Evolutionary conservation across 1,140 invertebrate species (phyloP), one percentile per base, ranked within the genome.

Genomic region (Holotrichia oblita): DNA sequence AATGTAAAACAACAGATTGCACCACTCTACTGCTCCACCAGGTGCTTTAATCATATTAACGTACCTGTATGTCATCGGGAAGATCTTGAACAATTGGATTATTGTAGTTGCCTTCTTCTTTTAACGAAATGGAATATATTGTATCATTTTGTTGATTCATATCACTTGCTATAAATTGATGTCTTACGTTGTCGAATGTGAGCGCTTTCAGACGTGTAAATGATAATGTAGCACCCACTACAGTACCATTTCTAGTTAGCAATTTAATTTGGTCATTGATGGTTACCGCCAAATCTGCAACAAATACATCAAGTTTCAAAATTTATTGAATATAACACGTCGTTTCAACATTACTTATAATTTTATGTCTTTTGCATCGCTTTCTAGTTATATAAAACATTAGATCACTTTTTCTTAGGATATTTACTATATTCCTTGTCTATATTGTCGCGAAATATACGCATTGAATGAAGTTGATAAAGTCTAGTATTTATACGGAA

Each of bases 251-350:
- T 10, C 81, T 81, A 55, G 88, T 86, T 79, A 92, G 89, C 81
- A 94, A 92, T 83, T 93, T 88, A 77, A 94, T 88, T 86, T 91
- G 88, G 76, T 90, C 88, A 79, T 89, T 89, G 40, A 90, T 87
- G 0, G 91, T 91, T 10, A 93, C 88, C 4, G 92, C 93, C 78
- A 93, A 87, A 85, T 94, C 93, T 94, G 89, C 0, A 91, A 92
- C 87, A 85, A 88, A 85, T 82, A 81, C n/a, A 61, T 48, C 12
- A 48, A n/a, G n/a, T n/a, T n/a, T n/a, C n/a, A n/a, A n/a, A n/a
- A 12, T 48, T 48, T 3, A 77, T 40, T 20, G 27, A 48, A n/a
- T n/a, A n/a, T n/a, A n/a, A n/a, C n/a, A n/a, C n/a, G n/a, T n/a
- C n/a, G n/a, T n/a, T n/a, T n/a, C n/a, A n/a, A n/a, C n/a, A n/a